phyloP scores from a whole-genome alignment of 2,888 invertebrate genomes.

The Ferrisia virgata region DNA sequence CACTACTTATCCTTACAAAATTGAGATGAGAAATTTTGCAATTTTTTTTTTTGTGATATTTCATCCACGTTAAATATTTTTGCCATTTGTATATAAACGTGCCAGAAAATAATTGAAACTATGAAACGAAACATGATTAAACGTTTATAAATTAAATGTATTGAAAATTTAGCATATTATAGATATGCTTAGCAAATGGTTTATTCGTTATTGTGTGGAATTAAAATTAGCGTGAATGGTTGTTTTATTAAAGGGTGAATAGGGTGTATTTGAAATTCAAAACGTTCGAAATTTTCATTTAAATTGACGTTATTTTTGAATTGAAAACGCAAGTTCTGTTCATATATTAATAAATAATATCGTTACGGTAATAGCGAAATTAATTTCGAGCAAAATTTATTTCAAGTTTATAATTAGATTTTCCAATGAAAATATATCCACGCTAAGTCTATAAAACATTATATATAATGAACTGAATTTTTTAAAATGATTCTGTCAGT shows the following conservation, averaged over 20 bases:
- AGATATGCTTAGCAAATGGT: background rate
- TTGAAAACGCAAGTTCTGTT: background rate
- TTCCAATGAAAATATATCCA: background rate
- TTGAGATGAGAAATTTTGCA: too few species aligned
- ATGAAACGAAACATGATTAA: too few species aligned
- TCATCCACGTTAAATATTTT: too few species aligned
- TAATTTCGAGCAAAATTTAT: slow-evolving; percentile 6
- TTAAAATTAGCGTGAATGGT: background rate
- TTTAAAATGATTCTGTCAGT: too few species aligned
- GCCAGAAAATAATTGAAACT: too few species aligned
- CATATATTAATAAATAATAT: background rate
- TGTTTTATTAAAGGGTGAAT: background rate
- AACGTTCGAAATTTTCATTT: slow-evolving; percentile 15
- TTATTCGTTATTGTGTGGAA: background rate
- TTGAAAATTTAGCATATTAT: background rate
- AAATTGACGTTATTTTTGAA: background rate
- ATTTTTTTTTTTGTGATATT: too few species aligned
- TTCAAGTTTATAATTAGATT: background rate
- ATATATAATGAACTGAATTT: too few species aligned
- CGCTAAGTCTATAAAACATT: background rate
- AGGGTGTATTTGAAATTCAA: background rate
- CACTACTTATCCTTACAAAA: too few species aligned
- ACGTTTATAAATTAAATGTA: background rate
- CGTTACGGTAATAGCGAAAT: background rate
- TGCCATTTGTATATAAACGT: too few species aligned